phyloP scores from a whole-genome alignment of 2,888 invertebrate genomes.

The Lochmaea crataegi region DNA sequence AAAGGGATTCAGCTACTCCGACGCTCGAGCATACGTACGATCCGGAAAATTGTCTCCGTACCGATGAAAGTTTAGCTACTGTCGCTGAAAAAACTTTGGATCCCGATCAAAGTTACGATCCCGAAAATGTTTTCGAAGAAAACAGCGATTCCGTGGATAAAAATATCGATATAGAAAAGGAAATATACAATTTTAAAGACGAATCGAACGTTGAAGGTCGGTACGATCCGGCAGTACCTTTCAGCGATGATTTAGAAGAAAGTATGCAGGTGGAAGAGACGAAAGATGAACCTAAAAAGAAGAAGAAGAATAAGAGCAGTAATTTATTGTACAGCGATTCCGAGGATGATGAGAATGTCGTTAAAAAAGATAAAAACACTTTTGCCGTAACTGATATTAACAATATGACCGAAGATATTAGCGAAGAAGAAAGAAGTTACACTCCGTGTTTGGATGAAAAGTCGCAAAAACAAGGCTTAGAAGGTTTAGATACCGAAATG shows the following conservation, averaged over 20 bases:
- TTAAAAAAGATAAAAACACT: slow-evolving; percentile 53
- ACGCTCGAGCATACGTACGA: slow-evolving; percentile 36
- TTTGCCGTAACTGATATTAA: slow-evolving; percentile 61
- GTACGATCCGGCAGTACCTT: slow-evolving; percentile 32
- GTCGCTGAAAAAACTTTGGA: slow-evolving; percentile 22
- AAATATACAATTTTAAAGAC: slow-evolving; percentile 11
- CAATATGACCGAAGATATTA: slow-evolving; percentile 74
- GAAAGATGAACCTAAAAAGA: slow-evolving; percentile 10
- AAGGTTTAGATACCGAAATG: slow-evolving; percentile 78
- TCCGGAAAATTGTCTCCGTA: slow-evolving; percentile 29
- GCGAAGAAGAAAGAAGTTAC: slow-evolving; percentile 77
- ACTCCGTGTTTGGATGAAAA: slow-evolving; percentile 80
- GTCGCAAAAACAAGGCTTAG: slow-evolving; percentile 61
- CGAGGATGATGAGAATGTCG: slow-evolving; percentile 62
- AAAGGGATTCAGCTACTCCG: slow-evolving; percentile 19
- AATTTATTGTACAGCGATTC: slow-evolving; percentile 60
- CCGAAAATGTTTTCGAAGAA: slow-evolving; percentile 33
- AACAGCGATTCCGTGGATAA: slow-evolving; percentile 22
- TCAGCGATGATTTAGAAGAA: slow-evolving; percentile 27
- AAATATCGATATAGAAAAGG: slow-evolving; percentile 28
- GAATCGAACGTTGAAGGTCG: not conserved
- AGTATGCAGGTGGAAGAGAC: not conserved
- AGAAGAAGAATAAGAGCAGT: slow-evolving; percentile 38
- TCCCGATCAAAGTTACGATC: slow-evolving; percentile 37
- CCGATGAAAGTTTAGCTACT: slow-evolving; percentile 13